Evolutionary conservation across 2,113 vertebrate species (phyloP), one percentile per base, ranked within the genome.

Genomic region (Phoxinus phoxinus): DNA sequence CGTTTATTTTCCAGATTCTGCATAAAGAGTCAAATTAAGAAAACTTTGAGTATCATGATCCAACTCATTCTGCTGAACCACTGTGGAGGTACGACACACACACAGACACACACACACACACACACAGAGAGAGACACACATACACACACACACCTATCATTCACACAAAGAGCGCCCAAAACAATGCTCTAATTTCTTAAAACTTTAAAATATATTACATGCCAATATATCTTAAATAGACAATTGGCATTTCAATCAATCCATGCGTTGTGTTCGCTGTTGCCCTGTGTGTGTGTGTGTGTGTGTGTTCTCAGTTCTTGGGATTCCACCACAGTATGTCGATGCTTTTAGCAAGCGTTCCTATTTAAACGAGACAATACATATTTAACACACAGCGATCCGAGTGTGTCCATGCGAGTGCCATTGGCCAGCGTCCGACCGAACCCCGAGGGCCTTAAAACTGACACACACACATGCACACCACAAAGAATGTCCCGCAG

Each of bases 311-410:
- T 53, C 17, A 35, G 41, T 44, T 41, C 23, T 32, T 30, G 32
- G 32, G 63, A 58, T 59, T 48, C 37, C 53, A 63, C 30, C 61
- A 10, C 25, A n/a, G 41, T 15, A 44, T 8, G 41, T 79, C 41
- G 32, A 86, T 72, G 67, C 87, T 86, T 86, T 88, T 86, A 86
- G 53, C 44, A 65, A 41, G 65, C 41, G 46, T 37, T 30, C 44
- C 56, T 48, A 81, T 87, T 86, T 83, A 86, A 75, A 53, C 63
- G 76, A 65, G 69, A 76, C 78, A 32, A 76, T 78, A 41, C 51
- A 81, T 79, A 69, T 86, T n/a, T 83, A 86, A 77, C 59, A 76
- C 41, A 41, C 69, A 76, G 3, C 37, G 44, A 65, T 86, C 61
- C 19, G 17, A 35, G 51, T 25, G 69, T 27, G 48, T 51, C 23